Base-by-base conservation (phyloP, 2,113 vertebrate genomes). In the Sapajus apella region DNA sequence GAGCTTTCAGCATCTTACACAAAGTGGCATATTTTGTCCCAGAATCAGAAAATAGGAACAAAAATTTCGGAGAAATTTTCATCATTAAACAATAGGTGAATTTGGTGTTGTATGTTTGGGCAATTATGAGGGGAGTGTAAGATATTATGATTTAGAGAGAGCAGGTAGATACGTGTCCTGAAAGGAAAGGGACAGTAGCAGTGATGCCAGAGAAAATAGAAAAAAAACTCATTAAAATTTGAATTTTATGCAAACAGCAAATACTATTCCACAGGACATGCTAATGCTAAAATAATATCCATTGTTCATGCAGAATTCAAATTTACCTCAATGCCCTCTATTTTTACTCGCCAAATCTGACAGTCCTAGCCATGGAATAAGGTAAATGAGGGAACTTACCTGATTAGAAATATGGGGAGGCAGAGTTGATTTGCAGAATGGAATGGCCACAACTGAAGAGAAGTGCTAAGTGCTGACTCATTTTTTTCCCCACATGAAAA, bases 401-500 rank as follows among this genome's bases (percentile, higher is more conserved):
- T 90, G 16, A 72, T 64, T 73, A 87, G 35, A 88, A 86, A 79
- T 76, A 79, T 27, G 23, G 86, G 35, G 76, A 8, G 23, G 23
- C 3, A 80, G 45, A 52, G 6, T 1, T 94, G 37, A 37, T 82
- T 66, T 92, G 12, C 4, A 94, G 32, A 52, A 47, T 76, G 5
- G 13, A 11, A 83, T 87, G 27, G 95, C 5, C 14, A 37, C 32
- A 64, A 66, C 0, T 86, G 81, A 95, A 80, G 55, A 88, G 37
- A 70, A 58, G n/a, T 90, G 40, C 5, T 35, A 87, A 70, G 61
- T 55, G 43, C 55, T 91, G 64, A 84, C 32, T 94, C 61, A 92
- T 47, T 96, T 89, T 90, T 90, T 75, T 79, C 27, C 61, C 86
- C 35, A 87, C 11, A 85, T 88, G 87, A 96, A 94, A 72, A 35